Evolutionary conservation across 2,113 vertebrate genomes (phyloP), one percentile per base, ranked within the genome.

Genomic region (Scalopus aquaticus): DNA sequence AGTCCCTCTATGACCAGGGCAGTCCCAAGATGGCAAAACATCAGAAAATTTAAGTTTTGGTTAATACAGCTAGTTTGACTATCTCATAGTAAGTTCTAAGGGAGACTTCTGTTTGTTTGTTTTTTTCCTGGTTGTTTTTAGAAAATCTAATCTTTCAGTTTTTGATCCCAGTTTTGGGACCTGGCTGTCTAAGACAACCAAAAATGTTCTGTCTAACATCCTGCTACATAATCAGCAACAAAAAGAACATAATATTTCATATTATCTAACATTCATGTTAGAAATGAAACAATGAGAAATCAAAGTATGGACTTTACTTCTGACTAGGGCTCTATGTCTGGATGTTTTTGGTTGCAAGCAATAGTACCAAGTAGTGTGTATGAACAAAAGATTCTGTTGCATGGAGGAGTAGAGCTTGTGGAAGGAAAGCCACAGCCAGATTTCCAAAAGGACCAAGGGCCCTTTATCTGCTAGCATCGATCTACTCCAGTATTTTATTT

Each of bases 81-180:
- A 12, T 19, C 22, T 74, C 54, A 5, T 17, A 22, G 56, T 30
- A 37, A 35, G 39, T 10, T 26, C 56, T 6, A 3, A 62, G 7
- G 44, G 10, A 58, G 20, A 13, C 28, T 92, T 90, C 77, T 42
- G 44, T 39, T 44, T 80, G 35, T 85, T 65, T 79, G n/a, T n/a
- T n/a, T n/a, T n/a, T n/a, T n/a, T n/a, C 39, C 10, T 42, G 44
- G 44, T 44, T 80, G 35, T 85, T 65, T 79, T 65, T 69, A 80
- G 77, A 70, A 70, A 15, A 6, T 35, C 4, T 22, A 16, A 5
- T 69, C 39, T 5, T 56, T 77, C 12, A 9, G 6, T 79, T 17
- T 77, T 92, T 56, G 44, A 90, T 39, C 19, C 28, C 51, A 79
- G n/a, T 49, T 81, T 92, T 80, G 60, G 16, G 16, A 26, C 12